Conservation (phyloP, 2,797 vertebrate genomes). For the Hydrophis major region DNA sequence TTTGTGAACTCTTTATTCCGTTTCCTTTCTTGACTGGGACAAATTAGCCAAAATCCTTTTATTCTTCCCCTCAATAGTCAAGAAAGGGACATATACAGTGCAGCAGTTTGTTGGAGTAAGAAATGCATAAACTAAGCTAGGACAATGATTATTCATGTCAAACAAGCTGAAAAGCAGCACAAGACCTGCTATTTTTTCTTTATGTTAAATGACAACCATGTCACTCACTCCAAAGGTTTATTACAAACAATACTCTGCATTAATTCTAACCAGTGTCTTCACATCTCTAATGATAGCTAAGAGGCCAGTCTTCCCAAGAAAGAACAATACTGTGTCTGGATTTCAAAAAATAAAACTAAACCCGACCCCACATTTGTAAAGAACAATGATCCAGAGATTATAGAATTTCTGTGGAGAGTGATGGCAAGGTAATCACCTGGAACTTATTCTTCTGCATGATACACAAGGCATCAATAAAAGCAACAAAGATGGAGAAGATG, state of each 20-base stretch:
- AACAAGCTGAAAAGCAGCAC: neutral
- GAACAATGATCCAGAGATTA: neutral
- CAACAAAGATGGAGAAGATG: conserved; percentile 1
- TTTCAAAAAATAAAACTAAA: no score
- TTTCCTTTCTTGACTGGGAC: neutral
- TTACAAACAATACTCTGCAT: neutral
- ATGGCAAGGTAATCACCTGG: neutral
- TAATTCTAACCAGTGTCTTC: neutral
- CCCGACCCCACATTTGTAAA: neutral
- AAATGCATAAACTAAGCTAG: neutral
- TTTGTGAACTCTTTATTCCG: neutral
- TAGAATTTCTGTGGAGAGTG: conserved; percentile 20
- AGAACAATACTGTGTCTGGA: neutral
- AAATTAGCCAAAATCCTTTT: conserved; percentile 17
- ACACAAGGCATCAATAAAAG: neutral
- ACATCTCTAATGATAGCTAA: neutral
- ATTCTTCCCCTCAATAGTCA: neutral
- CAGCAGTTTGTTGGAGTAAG: neutral
- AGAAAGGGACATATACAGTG: neutral
- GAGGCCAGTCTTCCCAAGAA: neutral
- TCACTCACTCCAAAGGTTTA: neutral
- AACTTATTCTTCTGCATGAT: neutral
- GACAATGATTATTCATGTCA: neutral
- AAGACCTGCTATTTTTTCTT: neutral
- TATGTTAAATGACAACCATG: neutral